Evolutionary conservation across 2,113 vertebrate genomes (phyloP), one percentile per base, ranked within the genome.

Genomic region (Nematolebias whitei): DNA sequence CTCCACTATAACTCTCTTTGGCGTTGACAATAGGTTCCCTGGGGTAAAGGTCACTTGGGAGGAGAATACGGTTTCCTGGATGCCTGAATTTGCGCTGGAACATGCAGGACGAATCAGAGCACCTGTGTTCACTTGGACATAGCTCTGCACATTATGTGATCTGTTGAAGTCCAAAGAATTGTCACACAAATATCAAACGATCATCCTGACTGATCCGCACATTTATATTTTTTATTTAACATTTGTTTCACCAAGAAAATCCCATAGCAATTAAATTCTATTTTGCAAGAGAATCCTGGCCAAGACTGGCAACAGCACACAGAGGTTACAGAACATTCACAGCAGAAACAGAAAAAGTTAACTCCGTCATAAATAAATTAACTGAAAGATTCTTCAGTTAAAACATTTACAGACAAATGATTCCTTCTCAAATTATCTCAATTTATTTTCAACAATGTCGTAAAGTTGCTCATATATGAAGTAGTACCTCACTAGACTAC

Each of bases 61-160:
- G 82, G 66, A 68, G 67, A 66, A 68, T 35, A 22, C 64, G 43
- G 84, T 80, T 89, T 78, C 82, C 72, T 73, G 76, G 84, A 88
- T 88, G 71, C 85, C 80, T 75, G 78, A 81, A 88, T 88, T 85
- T 91, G 81, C 84, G 80, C 85, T 82, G 71, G 72, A 86, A 87
- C 88, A 89, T 13, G 88, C 90, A 87, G 85, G 89, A 89, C 83
- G 83, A 91, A 92, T 90, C 88, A 83, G 73, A 88, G 85, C 88
- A 88, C 86, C 88, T 93, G 90, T 88, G 90, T 87, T 79, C 81
- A 23, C 81, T 89, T 91, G 83, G 90, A 87, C 89, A 90, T 86
- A 86, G 76, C 71, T 68, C 35, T 64, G 68, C 23, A 71, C 72
- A 83, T 85, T 40, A 88, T 71, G 60, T 87, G 83, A 84, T 79